Evolutionary conservation across 2,797 vertebrate species (phyloP).

Genomic region (Lithobates pipiens): DNA sequence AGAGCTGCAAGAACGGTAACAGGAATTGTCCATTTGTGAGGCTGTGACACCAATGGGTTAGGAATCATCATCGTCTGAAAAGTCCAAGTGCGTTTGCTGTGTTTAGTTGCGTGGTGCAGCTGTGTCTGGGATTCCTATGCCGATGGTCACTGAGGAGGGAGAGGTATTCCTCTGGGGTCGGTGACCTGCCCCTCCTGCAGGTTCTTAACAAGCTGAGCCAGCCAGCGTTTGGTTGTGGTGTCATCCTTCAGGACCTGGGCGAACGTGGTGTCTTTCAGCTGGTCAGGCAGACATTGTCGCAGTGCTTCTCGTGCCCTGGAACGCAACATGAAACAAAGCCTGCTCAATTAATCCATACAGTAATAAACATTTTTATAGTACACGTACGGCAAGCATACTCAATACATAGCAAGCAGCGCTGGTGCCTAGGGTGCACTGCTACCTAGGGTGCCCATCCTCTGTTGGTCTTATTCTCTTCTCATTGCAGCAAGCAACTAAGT

Average conservation of each 20-base stretch:
- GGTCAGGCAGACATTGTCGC: constrained; percentile 97
- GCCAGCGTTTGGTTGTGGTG: constrained; percentile 98
- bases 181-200: constrained; percentile 97
- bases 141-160: constrained; percentile 86
- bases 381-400: too few species aligned
- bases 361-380: too few species aligned
- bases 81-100: neutral
- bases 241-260: constrained; percentile 98
- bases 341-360: too few species aligned
- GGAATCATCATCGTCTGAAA: neutral
- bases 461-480: too few species aligned
- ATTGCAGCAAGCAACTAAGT: too few species aligned
- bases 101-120: neutral
- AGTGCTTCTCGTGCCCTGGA: constrained; percentile 95
- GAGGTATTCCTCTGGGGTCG: constrained; percentile 92
- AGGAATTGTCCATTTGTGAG: neutral
- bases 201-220: constrained; percentile 97
- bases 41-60: neutral
- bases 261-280: constrained; percentile 97
- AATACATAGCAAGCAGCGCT: too few species aligned
- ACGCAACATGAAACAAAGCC: constrained; percentile 63
- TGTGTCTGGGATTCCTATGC: constrained; percentile 58
- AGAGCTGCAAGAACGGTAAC: constrained; percentile 59
- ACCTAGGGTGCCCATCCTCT: too few species aligned
- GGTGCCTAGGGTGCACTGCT: too few species aligned